Evolutionary conservation across 2,113 vertebrate genomes (phyloP), one percentile per base, ranked within the genome.

Genomic region (Paramormyrops kingsleyae): DNA sequence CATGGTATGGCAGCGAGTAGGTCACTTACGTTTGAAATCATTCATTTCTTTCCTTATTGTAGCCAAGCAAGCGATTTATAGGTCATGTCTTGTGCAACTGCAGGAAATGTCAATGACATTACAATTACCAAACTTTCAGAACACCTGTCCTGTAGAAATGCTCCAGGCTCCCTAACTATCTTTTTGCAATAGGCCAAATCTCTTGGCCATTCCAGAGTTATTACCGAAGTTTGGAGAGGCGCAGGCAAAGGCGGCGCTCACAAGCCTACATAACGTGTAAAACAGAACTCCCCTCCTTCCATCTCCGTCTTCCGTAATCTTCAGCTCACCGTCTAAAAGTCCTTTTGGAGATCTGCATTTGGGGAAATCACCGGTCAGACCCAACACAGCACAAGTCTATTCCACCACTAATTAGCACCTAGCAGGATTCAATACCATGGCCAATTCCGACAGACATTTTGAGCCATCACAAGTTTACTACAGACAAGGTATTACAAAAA

Each of bases 321-420:
- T 10, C 59, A 88, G 47, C 74, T 87, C n/a, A 91, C 91, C 85
- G 15, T 90, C 97, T 94, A 98, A 92, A 98, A 99, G 66, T 98
- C 97, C 93, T 97, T 97, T 44, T 97, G 96, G 89, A 97, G 94
- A 94, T 99, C 98, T 99, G 56, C 49, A 10, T 94, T 94, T 31
- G 91, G 1, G 90, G 74, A 91, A 87, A 42, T 0, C 0, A 91
- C 49, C 39, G 80, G 4, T n/a, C 2, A 49, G 53, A 59, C 35
- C n/a, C 35, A 90, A 85, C 1, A 90, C 3, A 24, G 39, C n/a
- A 50, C 46, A 49, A 87, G 46, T n/a, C n/a, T 50, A 5, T 87
- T 35, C 47, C 4, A 87, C 9, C 9, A 17, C 15, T 87, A 27
- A 52, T 31, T 87, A 50, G 5, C 27, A 53, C n/a, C 9, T 53